Base-by-base conservation (phyloP, 2,797 vertebrate genomes). In the Rhodeus uyekii region DNA sequence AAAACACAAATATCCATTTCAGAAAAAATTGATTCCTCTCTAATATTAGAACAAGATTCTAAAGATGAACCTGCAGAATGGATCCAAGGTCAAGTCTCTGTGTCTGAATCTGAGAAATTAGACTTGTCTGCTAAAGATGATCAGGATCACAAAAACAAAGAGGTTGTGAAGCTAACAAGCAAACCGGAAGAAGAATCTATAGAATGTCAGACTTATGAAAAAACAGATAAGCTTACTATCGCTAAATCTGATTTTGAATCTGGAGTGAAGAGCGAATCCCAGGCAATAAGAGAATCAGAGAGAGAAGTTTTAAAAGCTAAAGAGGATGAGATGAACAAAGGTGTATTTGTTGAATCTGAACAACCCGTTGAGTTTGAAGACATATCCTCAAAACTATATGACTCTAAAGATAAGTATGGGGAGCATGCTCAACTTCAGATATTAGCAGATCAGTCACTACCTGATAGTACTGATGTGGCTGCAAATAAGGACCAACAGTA, bases 241-340 rank as follows among this genome's bases (percentile, higher is more conserved):
- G 36, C 73, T 46, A 38, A 48, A 69, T 76, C 53, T 36, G 63
- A 76, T 44, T 67, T 32, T 22, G 73, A 48, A 19, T 48, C 64
- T 60, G 50, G 67, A 82, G 38, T 76, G 5, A 24, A 76, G 50
- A 46, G 61, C 13, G 36, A 36, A 46, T 16, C 24, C 6, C 63
- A 60, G 14, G 19, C 29, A 68, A n/a, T 46, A 82, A 91, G 92
- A 29, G 55, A 60, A 58, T n/a, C 48, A 60, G 64, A 34, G 10
- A 36, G 60, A 4, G 9, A 58, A 27, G 73, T 48, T 69, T 76
- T 34, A 4, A 10, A 27, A 38, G 53, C 19, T 46, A 82, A 81
- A 81, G 68, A 63, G 18, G 64, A 91, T 94, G 92, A 92, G 90
- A 91, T 87, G 84, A 88, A 91, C 92, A 80, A 92, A 93, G 48